phyloP scores from a whole-genome alignment of 2,888 invertebrate species.

The Tenthredo mesomela region DNA sequence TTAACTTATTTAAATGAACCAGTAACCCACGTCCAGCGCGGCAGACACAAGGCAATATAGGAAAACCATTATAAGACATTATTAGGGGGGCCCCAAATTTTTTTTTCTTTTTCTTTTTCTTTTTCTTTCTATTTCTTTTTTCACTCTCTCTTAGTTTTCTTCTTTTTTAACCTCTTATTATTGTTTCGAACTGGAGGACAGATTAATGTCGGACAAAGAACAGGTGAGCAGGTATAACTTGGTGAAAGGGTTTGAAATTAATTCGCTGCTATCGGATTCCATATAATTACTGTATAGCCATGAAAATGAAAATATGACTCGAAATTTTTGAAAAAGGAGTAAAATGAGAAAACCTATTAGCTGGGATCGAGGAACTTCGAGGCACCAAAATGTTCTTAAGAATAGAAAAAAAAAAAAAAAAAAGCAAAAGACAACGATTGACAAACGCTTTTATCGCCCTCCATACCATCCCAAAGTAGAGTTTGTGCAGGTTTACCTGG shows the following conservation, averaged over 20 bases:
- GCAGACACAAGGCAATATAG: constrained; percentile 72
- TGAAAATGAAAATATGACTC: not conserved
- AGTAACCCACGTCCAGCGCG: constrained; percentile 75
- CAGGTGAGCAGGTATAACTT: constrained; percentile 32
- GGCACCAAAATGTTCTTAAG: not conserved
- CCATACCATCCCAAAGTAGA: not conserved
- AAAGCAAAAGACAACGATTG: not conserved
- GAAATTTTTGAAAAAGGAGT: not conserved
- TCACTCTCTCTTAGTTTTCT: constrained; percentile 56
- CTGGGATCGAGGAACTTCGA: not conserved
- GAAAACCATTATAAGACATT: constrained; percentile 77
- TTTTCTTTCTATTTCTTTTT: constrained; percentile 34
- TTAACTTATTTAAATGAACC: constrained; percentile 78
- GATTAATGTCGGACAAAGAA: constrained; percentile 41
- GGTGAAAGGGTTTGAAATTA: constrained; percentile 33
- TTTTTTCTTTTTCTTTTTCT: constrained; percentile 4
- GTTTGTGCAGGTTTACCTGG: constrained; percentile 52
- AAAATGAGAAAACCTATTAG: not conserved
- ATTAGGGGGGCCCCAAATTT: constrained; percentile 70
- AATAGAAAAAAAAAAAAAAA: not conserved
- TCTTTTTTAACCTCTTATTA: constrained; percentile 47
- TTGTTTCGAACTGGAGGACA: constrained; percentile 47
- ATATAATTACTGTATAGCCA: not conserved
- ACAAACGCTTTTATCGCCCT: constrained; percentile 19
- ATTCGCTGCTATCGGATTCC: not conserved